A percentile compares a stretch with the other conserved stretches of the same genome.
These are phyloP conservation scores for Tiliacea citrago DNA, from an alignment of 2,888 invertebrate genomes.

Conservation along the genomic window DNA sequence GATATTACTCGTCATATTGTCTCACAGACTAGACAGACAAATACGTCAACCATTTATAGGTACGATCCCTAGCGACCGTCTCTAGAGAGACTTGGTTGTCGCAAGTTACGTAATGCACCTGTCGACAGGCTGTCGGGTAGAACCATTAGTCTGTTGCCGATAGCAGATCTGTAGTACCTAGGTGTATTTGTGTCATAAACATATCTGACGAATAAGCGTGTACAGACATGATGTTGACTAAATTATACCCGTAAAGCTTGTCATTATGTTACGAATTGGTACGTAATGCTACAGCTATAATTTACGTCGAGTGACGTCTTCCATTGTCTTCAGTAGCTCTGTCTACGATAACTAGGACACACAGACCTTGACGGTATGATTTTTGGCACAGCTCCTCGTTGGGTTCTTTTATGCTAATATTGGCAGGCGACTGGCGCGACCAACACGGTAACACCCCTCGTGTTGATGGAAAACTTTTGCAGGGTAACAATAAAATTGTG, in stretches of 20 bases:
- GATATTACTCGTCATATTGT: constrained; percentile 54
- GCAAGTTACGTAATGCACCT: constrained; percentile 41
- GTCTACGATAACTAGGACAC: constrained; percentile 54
- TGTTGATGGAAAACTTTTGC: constrained; percentile 55
- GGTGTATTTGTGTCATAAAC: constrained; percentile 24
- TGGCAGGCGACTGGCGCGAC: constrained; percentile 41
- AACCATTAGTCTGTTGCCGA: constrained; percentile 14
- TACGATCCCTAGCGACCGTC: constrained; percentile 2
- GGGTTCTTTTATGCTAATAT: constrained; percentile 57
- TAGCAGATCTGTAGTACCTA: background rate
- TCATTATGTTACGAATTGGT: constrained; percentile 11
- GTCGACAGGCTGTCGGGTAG: constrained; percentile 7
- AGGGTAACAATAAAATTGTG: constrained; percentile 54
- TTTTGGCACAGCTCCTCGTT: constrained; percentile 60
- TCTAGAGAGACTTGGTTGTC: constrained; percentile 3
- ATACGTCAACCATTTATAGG: constrained; percentile 50
- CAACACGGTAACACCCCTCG: constrained; percentile 35
- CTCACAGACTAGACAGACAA: constrained; percentile 38
- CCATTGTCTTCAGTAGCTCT: constrained; percentile 34
- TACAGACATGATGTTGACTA: constrained; percentile 27
- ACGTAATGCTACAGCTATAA: constrained; percentile 9
- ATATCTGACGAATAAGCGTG: constrained; percentile 8
- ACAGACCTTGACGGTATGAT: constrained; percentile 56
- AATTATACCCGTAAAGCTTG: constrained; percentile 4
- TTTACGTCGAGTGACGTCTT: constrained; percentile 29